Evolutionary conservation across 2,797 vertebrate genomes (phyloP).

Genomic region (Oreochromis grahami): DNA sequence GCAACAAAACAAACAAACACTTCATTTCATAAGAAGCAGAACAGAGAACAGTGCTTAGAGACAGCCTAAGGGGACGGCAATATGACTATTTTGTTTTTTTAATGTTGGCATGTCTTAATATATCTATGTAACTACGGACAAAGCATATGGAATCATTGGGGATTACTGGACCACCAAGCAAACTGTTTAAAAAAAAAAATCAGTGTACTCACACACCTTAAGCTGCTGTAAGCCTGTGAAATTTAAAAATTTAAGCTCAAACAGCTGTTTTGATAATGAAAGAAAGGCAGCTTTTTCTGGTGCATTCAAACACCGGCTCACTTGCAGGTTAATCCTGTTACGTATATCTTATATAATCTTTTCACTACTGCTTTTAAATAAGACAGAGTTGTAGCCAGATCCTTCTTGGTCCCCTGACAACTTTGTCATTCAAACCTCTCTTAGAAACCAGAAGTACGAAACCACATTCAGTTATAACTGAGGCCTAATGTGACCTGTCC

Average conservation of each 20-base stretch:
- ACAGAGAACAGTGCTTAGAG: neutral
- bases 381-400: neutral
- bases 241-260: slow-evolving; percentile 43
- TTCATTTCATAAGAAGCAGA: neutral
- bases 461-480: neutral
- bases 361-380: neutral
- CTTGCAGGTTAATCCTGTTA: neutral
- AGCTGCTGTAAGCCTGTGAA: slow-evolving; percentile 32
- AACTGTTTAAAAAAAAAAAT: neutral
- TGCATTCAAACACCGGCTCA: neutral
- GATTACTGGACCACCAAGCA: slow-evolving; percentile 11
- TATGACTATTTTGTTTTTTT: slow-evolving; percentile 10
- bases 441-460: neutral
- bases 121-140: neutral
- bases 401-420: neutral
- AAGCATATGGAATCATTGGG: neutral
- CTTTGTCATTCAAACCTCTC: neutral
- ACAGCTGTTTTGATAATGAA: slow-evolving; percentile 8
- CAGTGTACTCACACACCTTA: neutral
- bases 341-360: neutral
- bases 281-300: neutral
- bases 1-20: neutral
- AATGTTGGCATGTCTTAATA: slow-evolving; percentile 13
- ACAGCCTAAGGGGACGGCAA: slow-evolving; percentile 12
- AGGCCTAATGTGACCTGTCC: slow-evolving; percentile 26